These are phyloP conservation scores for Nasonia oneida DNA, from an alignment of 2,888 invertebrate species.

Conservation along the genomic window DNA sequence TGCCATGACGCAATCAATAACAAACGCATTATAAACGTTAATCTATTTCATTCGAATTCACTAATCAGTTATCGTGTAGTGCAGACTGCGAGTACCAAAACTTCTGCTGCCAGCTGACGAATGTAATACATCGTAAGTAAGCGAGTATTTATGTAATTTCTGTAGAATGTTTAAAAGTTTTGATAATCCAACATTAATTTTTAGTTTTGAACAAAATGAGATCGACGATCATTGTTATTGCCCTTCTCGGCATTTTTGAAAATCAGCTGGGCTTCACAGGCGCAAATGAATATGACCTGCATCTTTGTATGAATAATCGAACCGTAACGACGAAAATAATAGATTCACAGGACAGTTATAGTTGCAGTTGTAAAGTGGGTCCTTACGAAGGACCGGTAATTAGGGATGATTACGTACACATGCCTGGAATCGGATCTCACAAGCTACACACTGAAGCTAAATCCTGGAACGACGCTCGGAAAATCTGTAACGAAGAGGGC, in stretches of 20 bases:
- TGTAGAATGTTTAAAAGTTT: not conserved
- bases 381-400: not conserved
- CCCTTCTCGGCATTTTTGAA: not conserved
- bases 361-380: constrained; percentile 18
- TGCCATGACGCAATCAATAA: not conserved
- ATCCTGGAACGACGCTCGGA: constrained; percentile 66
- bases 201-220: not conserved
- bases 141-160: not conserved
- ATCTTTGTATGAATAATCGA: constrained; percentile 36
- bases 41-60: not conserved
- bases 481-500: constrained; percentile 65
- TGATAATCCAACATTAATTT: not conserved
- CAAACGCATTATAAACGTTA: not conserved
- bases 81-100: not conserved
- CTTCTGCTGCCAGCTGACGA: not conserved
- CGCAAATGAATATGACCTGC: not conserved
- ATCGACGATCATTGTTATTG: not conserved
- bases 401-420: constrained; percentile 68
- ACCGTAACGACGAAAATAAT: constrained; percentile 8
- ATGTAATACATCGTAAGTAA: not conserved
- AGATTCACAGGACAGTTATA: not conserved
- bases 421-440: constrained; percentile 68
- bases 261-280: not conserved
- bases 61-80: not conserved
- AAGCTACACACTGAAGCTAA: constrained; percentile 67